Conservation (phyloP, 2,113 vertebrate species). For the Colistium nudipinnis region DNA sequence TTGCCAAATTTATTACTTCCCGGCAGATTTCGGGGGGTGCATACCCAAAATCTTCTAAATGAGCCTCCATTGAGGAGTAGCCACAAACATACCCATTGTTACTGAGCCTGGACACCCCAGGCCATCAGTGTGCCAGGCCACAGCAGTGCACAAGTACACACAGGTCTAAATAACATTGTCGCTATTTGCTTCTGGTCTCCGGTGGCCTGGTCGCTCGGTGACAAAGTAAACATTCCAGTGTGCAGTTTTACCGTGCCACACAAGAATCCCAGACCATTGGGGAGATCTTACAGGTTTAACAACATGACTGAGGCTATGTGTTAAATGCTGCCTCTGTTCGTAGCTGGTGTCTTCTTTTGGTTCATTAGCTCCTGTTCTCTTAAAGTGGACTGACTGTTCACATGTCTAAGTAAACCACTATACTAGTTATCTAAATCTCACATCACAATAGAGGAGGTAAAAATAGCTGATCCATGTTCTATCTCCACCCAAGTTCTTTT, state of each 20-base stretch:
- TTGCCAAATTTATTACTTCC: slow-evolving; percentile 97
- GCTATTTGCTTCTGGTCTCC: slow-evolving; percentile 25
- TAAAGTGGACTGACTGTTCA: slow-evolving; percentile 9
- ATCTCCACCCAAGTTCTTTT: no score
- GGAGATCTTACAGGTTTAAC: slow-evolving; percentile 37
- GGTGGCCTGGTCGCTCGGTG: slow-evolving; percentile 37
- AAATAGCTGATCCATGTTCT: not conserved
- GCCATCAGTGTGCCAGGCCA: slow-evolving; percentile 39
- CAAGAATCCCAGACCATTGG: slow-evolving; percentile 23
- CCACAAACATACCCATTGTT: slow-evolving; percentile 75
- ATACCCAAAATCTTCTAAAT: slow-evolving; percentile 86
- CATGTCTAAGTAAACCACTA: slow-evolving; percentile 21
- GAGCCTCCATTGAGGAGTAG: slow-evolving; percentile 79
- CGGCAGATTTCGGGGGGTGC: slow-evolving; percentile 83
- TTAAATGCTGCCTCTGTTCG: slow-evolving; percentile 14
- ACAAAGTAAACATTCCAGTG: slow-evolving; percentile 56
- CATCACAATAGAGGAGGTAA: not conserved
- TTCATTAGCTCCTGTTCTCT: slow-evolving; percentile 28
- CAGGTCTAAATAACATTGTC: slow-evolving; percentile 37
- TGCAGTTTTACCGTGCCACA: slow-evolving; percentile 24
- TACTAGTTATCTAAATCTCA: slow-evolving; percentile 3
- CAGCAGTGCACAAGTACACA: not conserved
- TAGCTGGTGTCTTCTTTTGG: slow-evolving; percentile 15
- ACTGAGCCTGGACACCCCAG: slow-evolving; percentile 47
- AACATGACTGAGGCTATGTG: slow-evolving; percentile 1